Percentiles rank a stretch among this genome's conserved stretches.
Conservation (phyloP, 2,888 invertebrate genomes). For the Eupithecia pulchellata region DNA sequence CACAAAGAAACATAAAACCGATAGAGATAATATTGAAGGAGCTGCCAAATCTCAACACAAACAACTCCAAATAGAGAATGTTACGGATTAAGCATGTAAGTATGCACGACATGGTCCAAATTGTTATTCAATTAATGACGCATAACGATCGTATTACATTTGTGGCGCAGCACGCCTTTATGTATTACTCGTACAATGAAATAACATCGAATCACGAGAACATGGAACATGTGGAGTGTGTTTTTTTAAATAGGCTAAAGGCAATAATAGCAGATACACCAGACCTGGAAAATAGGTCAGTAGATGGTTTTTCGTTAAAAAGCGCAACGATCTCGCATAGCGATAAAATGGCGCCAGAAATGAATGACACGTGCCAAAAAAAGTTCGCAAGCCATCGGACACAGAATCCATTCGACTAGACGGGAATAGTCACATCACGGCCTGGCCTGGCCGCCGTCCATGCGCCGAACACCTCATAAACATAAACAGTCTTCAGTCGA, state of each 20-base stretch:
- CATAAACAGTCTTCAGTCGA: conserved; percentile 64
- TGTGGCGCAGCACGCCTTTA: conserved; percentile 52
- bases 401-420: conserved; percentile 75
- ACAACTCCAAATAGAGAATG: conserved; percentile 57
- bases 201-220: conserved; percentile 50
- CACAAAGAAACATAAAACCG: conserved; percentile 30
- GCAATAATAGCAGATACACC: conserved; percentile 29
- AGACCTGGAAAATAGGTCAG: conserved; percentile 30
- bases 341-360: conserved; percentile 66
- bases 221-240: conserved; percentile 49
- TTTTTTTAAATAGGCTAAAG: conserved; percentile 39
- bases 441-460: conserved; percentile 84
- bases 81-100: conserved; percentile 49
- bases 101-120: conserved; percentile 51
- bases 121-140: conserved; percentile 61
- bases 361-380: conserved; percentile 72
- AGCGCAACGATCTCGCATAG: conserved; percentile 39
- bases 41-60: conserved; percentile 56
- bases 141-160: conserved; percentile 59
- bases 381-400: conserved; percentile 69
- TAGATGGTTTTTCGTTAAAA: conserved; percentile 24
- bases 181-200: conserved; percentile 47
- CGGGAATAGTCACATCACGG: conserved; percentile 82
- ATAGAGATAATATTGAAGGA: conserved; percentile 49
- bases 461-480: conserved; percentile 58